phyloP scores from a whole-genome alignment of 2,888 invertebrate genomes.

The Eugnorisma glareosa region DNA sequence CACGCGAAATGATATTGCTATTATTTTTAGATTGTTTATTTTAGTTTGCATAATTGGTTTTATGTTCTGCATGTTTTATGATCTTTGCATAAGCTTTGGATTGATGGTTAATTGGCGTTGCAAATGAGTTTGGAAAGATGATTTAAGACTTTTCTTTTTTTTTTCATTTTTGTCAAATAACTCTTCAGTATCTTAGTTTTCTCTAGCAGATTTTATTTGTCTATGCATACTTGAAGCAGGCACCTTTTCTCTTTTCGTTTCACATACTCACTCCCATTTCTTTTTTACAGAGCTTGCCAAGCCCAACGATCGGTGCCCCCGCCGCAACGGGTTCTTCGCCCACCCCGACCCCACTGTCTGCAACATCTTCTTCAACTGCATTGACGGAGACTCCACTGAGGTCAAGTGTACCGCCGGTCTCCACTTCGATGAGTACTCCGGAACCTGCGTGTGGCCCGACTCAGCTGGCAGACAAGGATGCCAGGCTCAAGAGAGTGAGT shows the following conservation, averaged over 20 bases:
- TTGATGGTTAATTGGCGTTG: constrained; percentile 2
- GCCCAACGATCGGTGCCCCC: constrained; percentile 93
- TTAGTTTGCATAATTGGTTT: constrained; percentile 14
- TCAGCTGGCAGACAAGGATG: constrained; percentile 94
- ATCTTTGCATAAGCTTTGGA: constrained; percentile 19
- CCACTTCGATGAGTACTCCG: constrained; percentile 97
- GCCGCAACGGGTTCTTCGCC: constrained; percentile 97
- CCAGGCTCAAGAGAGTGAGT: constrained; percentile 90
- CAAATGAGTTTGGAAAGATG: constrained; percentile 3
- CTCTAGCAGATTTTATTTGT: background rate
- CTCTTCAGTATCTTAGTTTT: background rate
- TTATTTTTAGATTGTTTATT: constrained; percentile 36
- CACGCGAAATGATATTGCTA: constrained; percentile 23
- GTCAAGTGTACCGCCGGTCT: constrained; percentile 96
- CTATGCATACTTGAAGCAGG: background rate
- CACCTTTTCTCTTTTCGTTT: background rate
- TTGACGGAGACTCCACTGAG: constrained; percentile 95
- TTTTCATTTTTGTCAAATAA: background rate
- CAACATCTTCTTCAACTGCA: constrained; percentile 97
- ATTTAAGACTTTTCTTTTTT: background rate
- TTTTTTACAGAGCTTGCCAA: constrained; percentile 93
- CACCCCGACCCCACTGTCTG: constrained; percentile 96
- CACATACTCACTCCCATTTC: background rate
- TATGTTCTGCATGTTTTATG: constrained; percentile 13
- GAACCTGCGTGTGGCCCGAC: constrained; percentile 97